Evolutionary conservation across 2,888 invertebrate species (phyloP), one percentile per base, ranked within the genome.

Genomic region (Caenorhabditis sulstoni): DNA sequence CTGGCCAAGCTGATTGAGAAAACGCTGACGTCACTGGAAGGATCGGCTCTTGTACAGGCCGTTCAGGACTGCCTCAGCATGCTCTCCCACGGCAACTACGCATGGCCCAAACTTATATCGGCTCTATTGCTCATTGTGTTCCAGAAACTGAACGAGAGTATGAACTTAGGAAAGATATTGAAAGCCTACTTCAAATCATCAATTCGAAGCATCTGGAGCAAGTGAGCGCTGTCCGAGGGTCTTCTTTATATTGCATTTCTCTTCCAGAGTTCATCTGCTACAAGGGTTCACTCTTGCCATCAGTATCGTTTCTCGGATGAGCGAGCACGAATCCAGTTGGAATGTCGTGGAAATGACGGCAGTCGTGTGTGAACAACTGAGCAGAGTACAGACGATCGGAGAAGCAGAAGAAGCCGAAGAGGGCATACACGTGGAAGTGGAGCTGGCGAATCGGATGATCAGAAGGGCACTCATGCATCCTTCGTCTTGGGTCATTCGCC

Each of bases 51-150:
- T 2, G 57, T 39, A 14, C 64, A 58, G 16, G 41, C 58, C 9
- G 73, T 73, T 18, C 64, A 53, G 23, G 73, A 73, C 22, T 73
- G 64, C 50, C 23, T 73, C 23, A 73, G 73, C 37, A 64, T 73
- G 64, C 49, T 73, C 1, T 73, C 73, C 3, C 12, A 64, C 41
- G 73, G 64, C 12, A 8, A 23, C 7, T 73, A 58, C 23, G 73
- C 73, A 1, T 73, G 73, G 73, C 52, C 57, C 20, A 64, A 44
- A 39, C 58, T 73, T 8, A 2, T 39, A 0, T 58, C 44, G 5
- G 57, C 44, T 9, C 49, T 73, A 16, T n/a, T 73, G n/a, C n/a
- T 73, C 5, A 41, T 64, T 12, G 29, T 44, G 0, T 73, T 73
- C 39, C 57, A 58, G n/a, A 73, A 64, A 18, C 7, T n/a, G 1